phyloP scores from a whole-genome alignment of 2,888 invertebrate species.

The Tanaodytes sp. region DNA sequence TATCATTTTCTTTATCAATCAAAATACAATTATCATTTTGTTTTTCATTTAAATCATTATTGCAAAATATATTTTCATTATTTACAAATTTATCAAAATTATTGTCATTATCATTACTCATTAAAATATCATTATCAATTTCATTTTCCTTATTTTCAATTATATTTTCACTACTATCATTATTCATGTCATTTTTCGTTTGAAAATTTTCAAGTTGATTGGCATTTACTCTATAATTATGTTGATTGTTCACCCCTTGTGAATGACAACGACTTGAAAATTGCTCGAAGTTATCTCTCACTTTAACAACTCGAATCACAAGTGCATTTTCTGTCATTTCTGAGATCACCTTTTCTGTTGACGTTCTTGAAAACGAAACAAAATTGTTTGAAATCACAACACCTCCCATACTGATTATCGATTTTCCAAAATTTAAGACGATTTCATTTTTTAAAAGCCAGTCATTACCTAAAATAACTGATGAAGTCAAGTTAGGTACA shows the following conservation, averaged over 20 bases:
- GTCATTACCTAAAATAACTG: conserved; percentile 4
- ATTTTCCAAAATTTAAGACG: neutral
- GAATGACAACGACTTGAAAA: neutral
- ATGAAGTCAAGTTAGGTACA: neutral
- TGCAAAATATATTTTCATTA: no score
- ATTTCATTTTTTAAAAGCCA: neutral
- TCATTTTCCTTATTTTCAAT: no score
- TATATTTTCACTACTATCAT: no score
- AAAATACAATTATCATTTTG: no score
- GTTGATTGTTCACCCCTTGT: no score
- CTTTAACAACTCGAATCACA: neutral
- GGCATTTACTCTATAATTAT: no score
- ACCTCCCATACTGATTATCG: neutral
- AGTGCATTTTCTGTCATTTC: neutral
- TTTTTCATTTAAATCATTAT: no score
- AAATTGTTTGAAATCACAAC: neutral
- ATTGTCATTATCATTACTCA: no score
- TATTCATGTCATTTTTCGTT: no score
- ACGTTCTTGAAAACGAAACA: neutral
- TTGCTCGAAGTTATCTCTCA: neutral
- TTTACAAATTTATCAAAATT: no score
- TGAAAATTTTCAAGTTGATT: no score
- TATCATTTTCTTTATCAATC: neutral
- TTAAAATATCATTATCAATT: no score
- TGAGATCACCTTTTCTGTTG: neutral